A percentile compares a stretch with the other conserved stretches of the same genome.
These are phyloP conservation scores for Liasis olivaceus DNA, from an alignment of 2,797 vertebrate species.

Conservation along the genomic window DNA sequence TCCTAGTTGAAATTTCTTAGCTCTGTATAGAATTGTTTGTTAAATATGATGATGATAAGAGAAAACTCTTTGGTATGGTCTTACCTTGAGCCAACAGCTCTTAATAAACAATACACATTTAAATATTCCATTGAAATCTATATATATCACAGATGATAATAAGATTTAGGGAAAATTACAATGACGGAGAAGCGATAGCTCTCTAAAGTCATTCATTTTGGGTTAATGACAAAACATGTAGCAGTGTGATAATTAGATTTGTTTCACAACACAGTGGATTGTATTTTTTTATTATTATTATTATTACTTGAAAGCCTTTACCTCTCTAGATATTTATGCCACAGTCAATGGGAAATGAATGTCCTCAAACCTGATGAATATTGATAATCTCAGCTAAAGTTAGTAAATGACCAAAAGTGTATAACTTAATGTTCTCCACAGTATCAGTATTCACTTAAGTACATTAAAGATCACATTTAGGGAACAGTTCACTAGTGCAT, in stretches of 20 bases:
- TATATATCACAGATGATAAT: neutral
- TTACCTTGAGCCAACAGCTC: neutral
- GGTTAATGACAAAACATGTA: neutral
- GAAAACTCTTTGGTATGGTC: neutral
- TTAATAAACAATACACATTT: neutral
- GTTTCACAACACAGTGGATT: neutral
- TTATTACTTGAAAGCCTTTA: neutral
- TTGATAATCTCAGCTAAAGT: neutral
- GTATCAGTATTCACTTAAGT: neutral
- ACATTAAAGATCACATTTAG: neutral
- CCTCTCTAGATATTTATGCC: neutral
- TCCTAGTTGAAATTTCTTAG: neutral
- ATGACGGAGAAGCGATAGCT: neutral
- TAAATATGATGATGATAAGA: neutral
- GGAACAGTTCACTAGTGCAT: neutral
- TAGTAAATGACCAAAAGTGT: neutral
- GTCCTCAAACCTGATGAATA: neutral
- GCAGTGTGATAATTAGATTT: neutral
- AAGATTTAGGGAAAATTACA: neutral
- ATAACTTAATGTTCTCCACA: neutral
- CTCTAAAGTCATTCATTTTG: neutral
- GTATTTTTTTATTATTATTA: neutral
- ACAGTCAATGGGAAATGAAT: neutral
- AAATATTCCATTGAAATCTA: neutral
- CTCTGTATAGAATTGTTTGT: neutral